Evolutionary conservation across 2,797 vertebrate genomes (phyloP).

Genomic region (Crenichthys baileyi): DNA sequence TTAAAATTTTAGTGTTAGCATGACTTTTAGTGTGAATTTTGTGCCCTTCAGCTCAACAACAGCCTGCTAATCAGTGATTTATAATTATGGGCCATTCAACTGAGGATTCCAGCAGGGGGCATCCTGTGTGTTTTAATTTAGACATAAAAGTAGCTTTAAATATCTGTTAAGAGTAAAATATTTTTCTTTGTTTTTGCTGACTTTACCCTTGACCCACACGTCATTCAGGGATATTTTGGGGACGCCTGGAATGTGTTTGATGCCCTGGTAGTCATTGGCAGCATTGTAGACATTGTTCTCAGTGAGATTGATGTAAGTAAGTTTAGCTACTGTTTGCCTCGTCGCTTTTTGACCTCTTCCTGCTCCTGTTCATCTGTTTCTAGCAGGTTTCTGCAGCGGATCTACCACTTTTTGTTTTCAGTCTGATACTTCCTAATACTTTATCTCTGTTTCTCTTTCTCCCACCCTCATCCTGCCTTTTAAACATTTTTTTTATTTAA

Average conservation of each 20-base stretch:
- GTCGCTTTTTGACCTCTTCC: slow-evolving; percentile 56
- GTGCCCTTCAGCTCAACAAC: slow-evolving; percentile 17
- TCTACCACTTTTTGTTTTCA: slow-evolving; percentile 37
- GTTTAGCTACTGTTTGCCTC: slow-evolving; percentile 62
- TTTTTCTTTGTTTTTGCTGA: slow-evolving; percentile 46
- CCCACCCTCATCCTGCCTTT: slow-evolving; percentile 56
- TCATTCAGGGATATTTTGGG: slow-evolving; percentile 98
- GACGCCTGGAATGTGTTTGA: slow-evolving; percentile 99
- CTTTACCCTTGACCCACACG: slow-evolving; percentile 59
- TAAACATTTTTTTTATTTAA: slow-evolving; percentile 55
- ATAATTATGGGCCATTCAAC: slow-evolving; percentile 29
- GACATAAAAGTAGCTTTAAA: slow-evolving; percentile 8
- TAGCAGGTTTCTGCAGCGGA: slow-evolving; percentile 26
- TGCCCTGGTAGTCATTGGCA: slow-evolving; percentile 99
- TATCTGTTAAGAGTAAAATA: slow-evolving; percentile 35
- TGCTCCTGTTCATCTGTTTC: slow-evolving; percentile 11
- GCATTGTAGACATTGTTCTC: slow-evolving; percentile 99
- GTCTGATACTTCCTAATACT: slow-evolving; percentile 46
- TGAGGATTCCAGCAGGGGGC: slow-evolving; percentile 19
- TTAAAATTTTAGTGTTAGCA: slow-evolving; percentile 27
- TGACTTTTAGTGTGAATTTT: slow-evolving; percentile 14
- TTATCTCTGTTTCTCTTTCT: slow-evolving; percentile 52
- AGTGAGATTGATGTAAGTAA: slow-evolving; percentile 99
- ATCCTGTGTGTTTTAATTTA: slow-evolving; percentile 26
- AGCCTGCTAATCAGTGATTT: slow-evolving; percentile 4